These are phyloP conservation scores for Elephantulus edwardii DNA, from an alignment of 2,113 vertebrate species.

Conservation along the genomic window DNA sequence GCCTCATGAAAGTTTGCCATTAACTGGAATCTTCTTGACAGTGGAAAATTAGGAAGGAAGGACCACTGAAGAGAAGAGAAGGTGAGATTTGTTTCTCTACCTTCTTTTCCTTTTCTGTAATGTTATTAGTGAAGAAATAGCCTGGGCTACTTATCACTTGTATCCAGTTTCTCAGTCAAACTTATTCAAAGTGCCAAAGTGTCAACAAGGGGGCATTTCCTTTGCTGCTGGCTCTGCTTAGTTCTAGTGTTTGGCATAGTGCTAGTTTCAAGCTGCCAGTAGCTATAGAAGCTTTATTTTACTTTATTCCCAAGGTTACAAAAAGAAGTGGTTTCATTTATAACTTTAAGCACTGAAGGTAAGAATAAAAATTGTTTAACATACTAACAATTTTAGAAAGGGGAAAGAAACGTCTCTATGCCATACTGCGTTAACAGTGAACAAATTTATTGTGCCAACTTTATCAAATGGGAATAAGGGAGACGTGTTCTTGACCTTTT, in stretches of 20 bases:
- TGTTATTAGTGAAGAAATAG: constrained; percentile 38
- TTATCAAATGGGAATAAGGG: neutral
- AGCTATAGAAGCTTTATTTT: constrained; percentile 55
- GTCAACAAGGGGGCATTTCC: constrained; percentile 70
- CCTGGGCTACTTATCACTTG: constrained; percentile 48
- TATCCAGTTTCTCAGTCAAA: constrained; percentile 65
- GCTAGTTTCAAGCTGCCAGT: constrained; percentile 57
- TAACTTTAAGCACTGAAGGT: constrained; percentile 26
- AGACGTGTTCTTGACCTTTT: constrained; percentile 71
- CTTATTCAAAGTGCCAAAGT: constrained; percentile 51
- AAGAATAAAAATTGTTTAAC: constrained; percentile 46
- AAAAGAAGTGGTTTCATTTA: constrained; percentile 52
- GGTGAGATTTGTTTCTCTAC: neutral
- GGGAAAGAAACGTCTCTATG: neutral
- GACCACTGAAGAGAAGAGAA: neutral
- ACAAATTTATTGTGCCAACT: constrained; percentile 38
- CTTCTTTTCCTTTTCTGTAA: neutral
- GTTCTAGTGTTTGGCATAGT: constrained; percentile 65
- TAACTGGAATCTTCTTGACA: too few relatives aligned
- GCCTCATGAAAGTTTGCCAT: too few relatives aligned
- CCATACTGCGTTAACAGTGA: constrained; percentile 35
- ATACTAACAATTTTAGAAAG: constrained; percentile 28
- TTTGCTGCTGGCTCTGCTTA: constrained; percentile 73
- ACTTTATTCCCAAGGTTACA: constrained; percentile 75
- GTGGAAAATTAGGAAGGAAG: neutral